Evolutionary conservation across 1,140 invertebrate species (phyloP), one percentile per base, ranked within the genome.

Genomic region (Eupristina koningsbergeri): DNA sequence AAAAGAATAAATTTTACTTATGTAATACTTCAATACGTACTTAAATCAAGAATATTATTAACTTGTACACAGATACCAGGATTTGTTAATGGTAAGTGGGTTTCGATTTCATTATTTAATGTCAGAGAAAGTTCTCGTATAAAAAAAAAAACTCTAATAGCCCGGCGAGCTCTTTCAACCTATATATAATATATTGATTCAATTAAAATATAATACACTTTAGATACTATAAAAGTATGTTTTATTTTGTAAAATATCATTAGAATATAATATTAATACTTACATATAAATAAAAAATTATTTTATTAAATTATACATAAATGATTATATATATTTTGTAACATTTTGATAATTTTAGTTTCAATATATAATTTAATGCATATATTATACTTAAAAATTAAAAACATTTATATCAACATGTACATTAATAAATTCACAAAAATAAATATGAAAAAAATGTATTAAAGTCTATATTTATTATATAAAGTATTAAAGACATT

Each of bases 71-170:
- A 97, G 77, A 95, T 95, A 50, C 95, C 94, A n/a, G 96, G 95
- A 90, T 98, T 97, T 0, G 97, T 97, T n/a, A 99, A 91, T 15
- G 98, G 98, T 86, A 99, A 93, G 87, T 98, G 95, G 0, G 93
- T 95, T 92, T 99, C 98, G 45, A 93, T 88, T 90, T 99, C 97
- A 83, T 95, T 95, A 50, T 96, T 95, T 64, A 99, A 91, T 61
- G 94, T 95, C 85, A 98, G 90, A 63, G 96, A 97, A 34, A 99
- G 92, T 88, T 97, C 95, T 75, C 98, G 93, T 39, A 99, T 94
- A 53, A 98, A 92, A 89, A 99, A 98, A 89, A 99, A 99, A 3
- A 98, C 97, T 86, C 98, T 94, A 82, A 99, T 99, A 0, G 98
- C 97, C 85, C 97, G 94, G 75, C 98, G 94, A 17, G 98, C 97